Evolutionary conservation across 2,888 invertebrate species (phyloP).

Genomic region (Hydriomena furcata): DNA sequence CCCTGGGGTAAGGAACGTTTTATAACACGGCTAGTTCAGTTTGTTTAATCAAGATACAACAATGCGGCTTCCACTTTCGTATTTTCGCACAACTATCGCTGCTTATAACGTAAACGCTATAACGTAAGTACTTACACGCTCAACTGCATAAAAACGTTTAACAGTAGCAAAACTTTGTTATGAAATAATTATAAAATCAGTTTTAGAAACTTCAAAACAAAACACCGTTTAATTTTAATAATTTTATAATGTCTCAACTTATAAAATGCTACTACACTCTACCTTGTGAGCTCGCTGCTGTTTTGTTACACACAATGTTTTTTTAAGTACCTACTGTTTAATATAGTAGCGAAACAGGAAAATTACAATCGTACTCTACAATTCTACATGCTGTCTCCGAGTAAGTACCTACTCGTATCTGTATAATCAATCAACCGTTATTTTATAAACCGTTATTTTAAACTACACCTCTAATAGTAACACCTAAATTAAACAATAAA

Average conservation of each 20-base stretch:
- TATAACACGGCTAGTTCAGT: slow-evolving; percentile 4
- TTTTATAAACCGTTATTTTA: neutral
- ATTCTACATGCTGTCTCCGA: neutral
- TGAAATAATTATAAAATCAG: slow-evolving; percentile 1
- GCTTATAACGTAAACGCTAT: slow-evolving; percentile 1
- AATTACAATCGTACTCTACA: neutral
- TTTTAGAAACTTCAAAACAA: neutral
- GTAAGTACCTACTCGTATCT: too few species aligned
- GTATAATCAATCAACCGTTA: neutral
- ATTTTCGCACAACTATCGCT: slow-evolving; percentile 24
- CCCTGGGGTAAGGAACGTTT: slow-evolving; percentile 28
- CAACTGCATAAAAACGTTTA: slow-evolving; percentile 2
- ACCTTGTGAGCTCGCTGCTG: too few species aligned
- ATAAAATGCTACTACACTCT: too few species aligned
- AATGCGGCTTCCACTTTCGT: slow-evolving; percentile 38
- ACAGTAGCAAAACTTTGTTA: neutral
- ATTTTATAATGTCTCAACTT: too few species aligned
- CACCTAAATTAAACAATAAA: slow-evolving; percentile 12
- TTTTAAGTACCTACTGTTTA: neutral
- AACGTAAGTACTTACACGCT: slow-evolving; percentile 11
- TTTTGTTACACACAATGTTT: neutral
- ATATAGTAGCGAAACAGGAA: slow-evolving; percentile 3
- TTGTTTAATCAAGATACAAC: slow-evolving; percentile 39
- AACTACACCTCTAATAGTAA: slow-evolving; percentile 6
- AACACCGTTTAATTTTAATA: neutral